A percentile compares a stretch with the other conserved stretches of the same genome.
These are phyloP conservation scores for Myiopsitta monachus DNA, from an alignment of 2,113 vertebrate genomes.

Conservation along the genomic window DNA sequence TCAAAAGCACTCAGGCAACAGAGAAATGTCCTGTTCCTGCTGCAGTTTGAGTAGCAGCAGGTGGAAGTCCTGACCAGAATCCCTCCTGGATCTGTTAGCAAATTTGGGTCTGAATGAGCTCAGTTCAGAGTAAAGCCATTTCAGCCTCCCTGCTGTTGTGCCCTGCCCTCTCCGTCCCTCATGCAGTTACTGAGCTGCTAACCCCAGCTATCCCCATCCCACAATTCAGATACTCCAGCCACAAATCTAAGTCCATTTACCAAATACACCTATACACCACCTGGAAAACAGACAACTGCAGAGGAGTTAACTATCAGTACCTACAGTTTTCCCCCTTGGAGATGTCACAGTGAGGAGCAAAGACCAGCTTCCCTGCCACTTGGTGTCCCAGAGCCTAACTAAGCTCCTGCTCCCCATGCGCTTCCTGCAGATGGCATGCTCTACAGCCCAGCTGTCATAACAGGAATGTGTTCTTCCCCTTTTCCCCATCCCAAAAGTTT, in stretches of 20 bases:
- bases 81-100: background rate
- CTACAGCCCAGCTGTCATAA: background rate
- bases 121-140: background rate
- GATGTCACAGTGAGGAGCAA: background rate
- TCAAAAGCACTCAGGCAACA: background rate
- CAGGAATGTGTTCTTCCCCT: background rate
- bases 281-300: background rate
- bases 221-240: background rate
- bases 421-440: background rate
- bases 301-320: background rate
- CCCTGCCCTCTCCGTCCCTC: background rate
- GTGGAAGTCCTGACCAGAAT: background rate
- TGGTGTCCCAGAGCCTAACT: background rate
- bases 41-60: background rate
- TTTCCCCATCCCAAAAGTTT: background rate
- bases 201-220: background rate
- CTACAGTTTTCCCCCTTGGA: background rate
- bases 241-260: background rate
- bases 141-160: background rate
- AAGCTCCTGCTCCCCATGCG: background rate
- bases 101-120: background rate
- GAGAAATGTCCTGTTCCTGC: background rate
- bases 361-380: accelerated
- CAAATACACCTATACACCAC: background rate
- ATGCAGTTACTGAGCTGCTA: background rate